These are phyloP conservation scores for Xiphophorus couchianus DNA, from an alignment of 2,113 vertebrate species.

Conservation along the genomic window DNA sequence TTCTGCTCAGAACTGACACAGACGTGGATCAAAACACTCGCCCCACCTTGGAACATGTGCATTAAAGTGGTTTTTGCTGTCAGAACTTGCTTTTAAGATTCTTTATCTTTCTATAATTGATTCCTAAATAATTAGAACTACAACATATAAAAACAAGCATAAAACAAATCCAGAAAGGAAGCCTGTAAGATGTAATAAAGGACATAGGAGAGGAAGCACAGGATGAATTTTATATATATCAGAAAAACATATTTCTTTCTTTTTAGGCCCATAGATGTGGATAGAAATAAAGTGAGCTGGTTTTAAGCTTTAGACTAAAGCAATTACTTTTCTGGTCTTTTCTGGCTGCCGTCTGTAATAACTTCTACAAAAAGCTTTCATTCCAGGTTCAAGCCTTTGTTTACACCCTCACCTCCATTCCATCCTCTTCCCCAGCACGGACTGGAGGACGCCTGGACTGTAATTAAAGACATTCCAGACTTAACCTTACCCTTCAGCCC, in stretches of 20 bases:
- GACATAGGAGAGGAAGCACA: neutral
- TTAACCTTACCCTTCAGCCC: slow-evolving; percentile 70
- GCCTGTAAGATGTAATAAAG: neutral
- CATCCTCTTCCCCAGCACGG: slow-evolving; percentile 30
- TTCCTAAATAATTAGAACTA: neutral
- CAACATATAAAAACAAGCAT: neutral
- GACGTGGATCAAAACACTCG: too few species aligned
- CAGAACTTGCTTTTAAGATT: too few species aligned
- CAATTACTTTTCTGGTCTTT: neutral
- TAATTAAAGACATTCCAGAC: slow-evolving; percentile 81
- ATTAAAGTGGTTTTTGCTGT: too few species aligned
- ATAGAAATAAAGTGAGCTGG: neutral
- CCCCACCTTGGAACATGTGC: too few species aligned
- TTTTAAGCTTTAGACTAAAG: neutral
- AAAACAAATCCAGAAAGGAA: neutral
- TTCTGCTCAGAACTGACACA: too few species aligned
- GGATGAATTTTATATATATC: neutral
- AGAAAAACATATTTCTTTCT: neutral
- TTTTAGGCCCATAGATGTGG: neutral
- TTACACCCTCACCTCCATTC: slow-evolving; percentile 49
- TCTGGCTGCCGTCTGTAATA: slow-evolving; percentile 2
- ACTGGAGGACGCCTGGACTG: slow-evolving; percentile 51
- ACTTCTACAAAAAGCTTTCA: slow-evolving; percentile 26
- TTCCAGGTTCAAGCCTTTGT: slow-evolving; percentile 43
- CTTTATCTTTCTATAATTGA: neutral